These are phyloP conservation scores for Hypotaenidia philippensis DNA, from an alignment of 2,797 vertebrate genomes.

Conservation along the genomic window DNA sequence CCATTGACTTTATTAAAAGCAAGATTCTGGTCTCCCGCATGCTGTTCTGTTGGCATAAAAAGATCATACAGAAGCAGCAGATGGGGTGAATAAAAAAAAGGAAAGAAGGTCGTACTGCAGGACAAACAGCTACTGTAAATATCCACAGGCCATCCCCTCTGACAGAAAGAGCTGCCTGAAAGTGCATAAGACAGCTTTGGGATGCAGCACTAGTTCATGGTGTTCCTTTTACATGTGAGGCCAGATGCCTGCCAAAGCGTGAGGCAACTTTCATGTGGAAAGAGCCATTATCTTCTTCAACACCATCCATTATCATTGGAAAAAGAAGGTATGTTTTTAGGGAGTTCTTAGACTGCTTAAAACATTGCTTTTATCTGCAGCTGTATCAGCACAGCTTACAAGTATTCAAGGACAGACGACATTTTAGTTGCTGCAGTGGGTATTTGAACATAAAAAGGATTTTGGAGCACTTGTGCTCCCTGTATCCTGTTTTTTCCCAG, in stretches of 20 bases:
- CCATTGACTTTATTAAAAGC: slow-evolving; percentile 24
- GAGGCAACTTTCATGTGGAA: neutral
- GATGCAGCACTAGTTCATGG: neutral
- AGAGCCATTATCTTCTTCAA: neutral
- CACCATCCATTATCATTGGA: rapidly evolving
- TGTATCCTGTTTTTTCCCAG: neutral
- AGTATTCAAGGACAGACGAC: neutral
- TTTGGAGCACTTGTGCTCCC: neutral
- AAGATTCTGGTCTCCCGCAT: neutral
- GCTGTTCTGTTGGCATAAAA: neutral
- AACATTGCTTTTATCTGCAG: neutral
- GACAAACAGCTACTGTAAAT: neutral
- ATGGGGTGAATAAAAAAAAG: neutral
- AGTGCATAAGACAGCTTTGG: neutral
- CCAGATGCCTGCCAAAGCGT: neutral
- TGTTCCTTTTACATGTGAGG: rapidly evolving
- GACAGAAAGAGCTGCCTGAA: neutral
- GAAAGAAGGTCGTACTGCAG: neutral
- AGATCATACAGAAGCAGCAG: neutral
- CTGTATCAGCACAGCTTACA: neutral
- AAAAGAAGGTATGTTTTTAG: neutral
- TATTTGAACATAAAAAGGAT: neutral
- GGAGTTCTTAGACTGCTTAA: neutral
- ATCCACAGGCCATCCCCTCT: neutral
- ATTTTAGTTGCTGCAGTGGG: neutral